Conservation (phyloP, 2,888 invertebrate species). For the Acanthosepion esculentum region DNA sequence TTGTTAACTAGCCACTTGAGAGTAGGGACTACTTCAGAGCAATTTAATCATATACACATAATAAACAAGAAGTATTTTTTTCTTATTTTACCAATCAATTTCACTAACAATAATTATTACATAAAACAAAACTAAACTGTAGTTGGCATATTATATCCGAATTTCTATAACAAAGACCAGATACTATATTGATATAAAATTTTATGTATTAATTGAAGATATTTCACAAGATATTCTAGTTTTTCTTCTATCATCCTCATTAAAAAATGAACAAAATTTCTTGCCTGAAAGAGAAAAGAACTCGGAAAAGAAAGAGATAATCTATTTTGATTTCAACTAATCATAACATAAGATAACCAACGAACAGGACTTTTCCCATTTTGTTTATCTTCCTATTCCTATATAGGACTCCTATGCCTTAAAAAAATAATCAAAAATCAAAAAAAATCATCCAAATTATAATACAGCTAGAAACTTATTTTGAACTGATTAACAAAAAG, state of each 20-base stretch:
- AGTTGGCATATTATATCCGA: background rate
- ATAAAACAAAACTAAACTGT: background rate
- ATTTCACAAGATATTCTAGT: background rate
- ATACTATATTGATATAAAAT: background rate
- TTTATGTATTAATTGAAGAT: background rate
- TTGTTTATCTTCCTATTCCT: background rate
- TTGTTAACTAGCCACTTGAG: slow-evolving; percentile 9
- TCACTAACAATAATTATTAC: background rate
- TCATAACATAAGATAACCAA: background rate
- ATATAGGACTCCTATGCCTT: background rate
- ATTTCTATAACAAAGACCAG: background rate
- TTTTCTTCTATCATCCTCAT: background rate
- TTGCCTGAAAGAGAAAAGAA: background rate
- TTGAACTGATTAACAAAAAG: background rate
- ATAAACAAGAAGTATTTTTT: background rate
- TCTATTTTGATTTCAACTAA: background rate
- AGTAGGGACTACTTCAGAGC: background rate
- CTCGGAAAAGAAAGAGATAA: background rate
- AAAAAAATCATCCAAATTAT: background rate
- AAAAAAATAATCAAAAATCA: background rate
- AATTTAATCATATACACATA: background rate
- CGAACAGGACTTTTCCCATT: background rate
- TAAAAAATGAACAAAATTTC: background rate
- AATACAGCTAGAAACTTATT: background rate
- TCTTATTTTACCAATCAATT: background rate